phyloP scores from a whole-genome alignment of 2,888 invertebrate genomes.

The Horisme vitalbata region DNA sequence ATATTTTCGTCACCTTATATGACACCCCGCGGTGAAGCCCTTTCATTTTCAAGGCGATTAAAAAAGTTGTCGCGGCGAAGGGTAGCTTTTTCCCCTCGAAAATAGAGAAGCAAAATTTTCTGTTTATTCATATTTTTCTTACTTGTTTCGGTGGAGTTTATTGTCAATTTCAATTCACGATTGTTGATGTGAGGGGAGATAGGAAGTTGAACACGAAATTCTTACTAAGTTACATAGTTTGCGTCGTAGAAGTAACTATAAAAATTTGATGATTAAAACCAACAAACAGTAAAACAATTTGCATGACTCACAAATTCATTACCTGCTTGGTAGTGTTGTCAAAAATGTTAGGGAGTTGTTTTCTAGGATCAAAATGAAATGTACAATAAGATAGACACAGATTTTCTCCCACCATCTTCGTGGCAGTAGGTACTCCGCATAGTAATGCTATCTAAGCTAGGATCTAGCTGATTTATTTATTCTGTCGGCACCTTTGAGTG shows the following conservation, averaged over 20 bases:
- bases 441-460: slow-evolving; percentile 36
- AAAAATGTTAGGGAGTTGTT: too few relatives aligned
- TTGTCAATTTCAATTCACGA: slow-evolving; percentile 51
- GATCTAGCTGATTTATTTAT: slow-evolving; percentile 50
- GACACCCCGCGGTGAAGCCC: slow-evolving; percentile 45
- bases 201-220: slow-evolving; percentile 17
- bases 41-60: slow-evolving; percentile 59
- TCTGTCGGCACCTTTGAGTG: too few relatives aligned
- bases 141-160: slow-evolving; percentile 43
- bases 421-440: slow-evolving; percentile 29
- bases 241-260: neutral
- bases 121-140: slow-evolving; percentile 42
- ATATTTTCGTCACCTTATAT: slow-evolving; percentile 37
- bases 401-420: slow-evolving; percentile 19
- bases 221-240: neutral
- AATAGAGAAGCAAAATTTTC: slow-evolving; percentile 33
- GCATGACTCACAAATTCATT: too few relatives aligned
- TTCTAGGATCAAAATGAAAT: neutral
- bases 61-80: slow-evolving; percentile 58
- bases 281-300: too few relatives aligned
- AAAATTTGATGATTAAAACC: too few relatives aligned
- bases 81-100: slow-evolving; percentile 43
- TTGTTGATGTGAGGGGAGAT: slow-evolving; percentile 33
- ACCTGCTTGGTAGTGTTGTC: too few relatives aligned
- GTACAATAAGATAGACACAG: slow-evolving; percentile 11